phyloP scores from a whole-genome alignment of 2,113 vertebrate genomes.

The Mormoops blainvillei region DNA sequence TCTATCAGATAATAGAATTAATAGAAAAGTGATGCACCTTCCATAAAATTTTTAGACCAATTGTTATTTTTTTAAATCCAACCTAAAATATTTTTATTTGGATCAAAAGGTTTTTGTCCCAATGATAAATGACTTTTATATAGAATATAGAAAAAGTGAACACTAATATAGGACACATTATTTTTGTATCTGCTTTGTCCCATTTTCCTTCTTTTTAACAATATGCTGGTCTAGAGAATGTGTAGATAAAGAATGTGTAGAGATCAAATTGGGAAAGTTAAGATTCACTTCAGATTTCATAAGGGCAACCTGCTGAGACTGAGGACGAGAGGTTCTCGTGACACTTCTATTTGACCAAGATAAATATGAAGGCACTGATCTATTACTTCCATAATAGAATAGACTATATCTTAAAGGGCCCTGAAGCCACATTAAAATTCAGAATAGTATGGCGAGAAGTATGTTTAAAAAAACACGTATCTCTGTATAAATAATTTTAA shows the following conservation, averaged over 20 bases:
- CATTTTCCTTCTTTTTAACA: neutral
- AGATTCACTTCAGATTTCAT: neutral
- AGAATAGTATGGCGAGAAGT: neutral
- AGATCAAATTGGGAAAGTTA: neutral
- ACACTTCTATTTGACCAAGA: neutral
- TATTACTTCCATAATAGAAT: neutral
- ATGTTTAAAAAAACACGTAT: neutral
- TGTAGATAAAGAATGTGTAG: neutral
- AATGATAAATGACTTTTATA: neutral
- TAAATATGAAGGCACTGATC: neutral
- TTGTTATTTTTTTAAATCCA: neutral
- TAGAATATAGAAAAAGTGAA: neutral
- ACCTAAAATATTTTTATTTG: neutral
- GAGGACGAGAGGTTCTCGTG: neutral
- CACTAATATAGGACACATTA: neutral
- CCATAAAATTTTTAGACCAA: neutral
- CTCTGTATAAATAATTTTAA: neutral
- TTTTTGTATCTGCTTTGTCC: neutral
- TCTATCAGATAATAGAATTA: neutral
- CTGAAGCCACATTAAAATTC: neutral
- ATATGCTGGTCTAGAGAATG: neutral
- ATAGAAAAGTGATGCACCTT: neutral
- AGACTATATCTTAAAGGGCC: neutral
- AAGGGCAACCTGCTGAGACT: neutral
- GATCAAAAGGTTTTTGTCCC: neutral